phyloP scores from a whole-genome alignment of 2,797 vertebrate genomes.

The Agapornis canus region DNA sequence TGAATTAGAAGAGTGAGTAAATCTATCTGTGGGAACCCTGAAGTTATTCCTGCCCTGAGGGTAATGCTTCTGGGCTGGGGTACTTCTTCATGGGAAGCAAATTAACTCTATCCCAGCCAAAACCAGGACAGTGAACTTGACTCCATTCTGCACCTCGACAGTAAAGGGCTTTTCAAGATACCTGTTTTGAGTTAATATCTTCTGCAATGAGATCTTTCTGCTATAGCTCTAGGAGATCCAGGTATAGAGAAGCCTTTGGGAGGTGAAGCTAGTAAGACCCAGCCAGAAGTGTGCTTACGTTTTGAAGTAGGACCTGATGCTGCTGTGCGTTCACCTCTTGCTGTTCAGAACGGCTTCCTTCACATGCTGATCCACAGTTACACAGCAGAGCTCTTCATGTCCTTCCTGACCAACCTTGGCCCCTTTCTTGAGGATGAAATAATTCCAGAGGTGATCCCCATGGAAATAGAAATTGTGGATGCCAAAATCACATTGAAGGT shows the following conservation, averaged over 20 bases:
- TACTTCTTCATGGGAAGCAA: neutral
- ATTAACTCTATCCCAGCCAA: neutral
- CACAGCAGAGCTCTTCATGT: constrained; percentile 83
- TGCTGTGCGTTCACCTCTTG: constrained; percentile 76
- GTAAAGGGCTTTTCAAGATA: neutral
- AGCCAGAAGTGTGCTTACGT: constrained; percentile 79
- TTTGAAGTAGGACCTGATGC: constrained; percentile 84
- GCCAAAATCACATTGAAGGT: constrained; percentile 88
- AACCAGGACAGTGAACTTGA: neutral
- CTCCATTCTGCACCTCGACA: neutral
- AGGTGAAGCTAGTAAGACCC: neutral
- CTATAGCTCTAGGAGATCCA: constrained; percentile 26
- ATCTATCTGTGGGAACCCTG: neutral
- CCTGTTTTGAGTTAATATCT: rapidly evolving
- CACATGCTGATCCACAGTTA: constrained; percentile 81
- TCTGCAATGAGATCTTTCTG: neutral
- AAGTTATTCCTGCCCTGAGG: neutral
- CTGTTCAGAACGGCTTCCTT: constrained; percentile 84
- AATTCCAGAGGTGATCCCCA: constrained; percentile 84
- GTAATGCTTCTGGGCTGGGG: neutral
- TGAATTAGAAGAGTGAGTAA: neutral
- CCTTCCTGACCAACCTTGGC: constrained; percentile 86
- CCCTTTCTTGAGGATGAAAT: constrained; percentile 95
- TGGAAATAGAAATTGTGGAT: constrained; percentile 87
- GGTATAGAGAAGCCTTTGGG: constrained; percentile 21